Base-by-base conservation (phyloP, 2,888 invertebrate species). In the Torymus aiolomorphi region DNA sequence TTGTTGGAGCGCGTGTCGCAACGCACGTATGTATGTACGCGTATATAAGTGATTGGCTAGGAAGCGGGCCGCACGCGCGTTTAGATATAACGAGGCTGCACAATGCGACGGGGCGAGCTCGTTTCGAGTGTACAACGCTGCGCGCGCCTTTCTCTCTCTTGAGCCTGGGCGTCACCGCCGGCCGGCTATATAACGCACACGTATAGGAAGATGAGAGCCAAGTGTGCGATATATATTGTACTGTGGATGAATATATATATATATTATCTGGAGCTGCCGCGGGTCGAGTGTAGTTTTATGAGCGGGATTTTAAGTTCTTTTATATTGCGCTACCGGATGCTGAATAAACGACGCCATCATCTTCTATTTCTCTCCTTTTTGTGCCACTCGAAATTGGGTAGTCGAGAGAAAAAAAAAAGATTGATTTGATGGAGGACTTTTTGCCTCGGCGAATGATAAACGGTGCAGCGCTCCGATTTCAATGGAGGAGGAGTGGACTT, bases 281-380 rank as follows among this genome's bases (percentile, higher is more conserved):
- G 66, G 16, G 51, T 51, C 66, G 18, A 16, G n/a, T 54, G 52
- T 67, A 54, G 67, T 67, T 67, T 67, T 67, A 67, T 54, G 67
- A 67, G 67, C 24, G 67, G 18, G 57, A 54, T n/a, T 67, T 67
- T 67, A 67, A 67, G 24, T 54, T 67, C 67, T 24, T 67, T 67
- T 67, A 67, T 67, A 67, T 24, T 67, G 54, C 67, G 67, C 67
- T 67, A 67, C 67, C 67, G 67, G 67, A 16, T 67, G 67, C 67
- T 24, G 67, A 20, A n/a, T 24, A 14, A 54, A 54, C 14, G 62
- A 20, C 14, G 2, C 52, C 8, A n/a, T 13, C 18, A 2, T n/a
- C 1, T 12, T 5, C 18, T n/a, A 11, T n/a, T 12, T 12, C 16
- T 57, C 18, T 4, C 18, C n/a, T 16, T n/a, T 57, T 57, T 11